Percentiles rank a stretch among this genome's conserved stretches.
phyloP scores from a whole-genome alignment of 1,140 invertebrate genomes.

The Laupala kohalensis region DNA sequence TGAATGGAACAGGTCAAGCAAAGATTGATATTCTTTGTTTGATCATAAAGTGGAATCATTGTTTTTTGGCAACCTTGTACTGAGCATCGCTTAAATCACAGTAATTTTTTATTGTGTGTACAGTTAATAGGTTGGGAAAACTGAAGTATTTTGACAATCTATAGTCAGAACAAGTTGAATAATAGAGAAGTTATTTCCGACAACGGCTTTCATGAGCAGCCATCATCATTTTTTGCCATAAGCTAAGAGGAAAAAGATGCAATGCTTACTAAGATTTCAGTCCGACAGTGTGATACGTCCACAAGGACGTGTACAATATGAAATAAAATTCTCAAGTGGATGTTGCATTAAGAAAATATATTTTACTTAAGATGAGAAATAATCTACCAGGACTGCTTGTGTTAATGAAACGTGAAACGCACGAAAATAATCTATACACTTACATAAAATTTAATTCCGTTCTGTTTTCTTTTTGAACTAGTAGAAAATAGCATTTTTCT shows the following conservation, averaged over 20 bases:
- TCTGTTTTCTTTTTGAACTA: too few species aligned
- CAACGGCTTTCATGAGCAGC: not conserved
- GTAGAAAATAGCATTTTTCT: too few species aligned
- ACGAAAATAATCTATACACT: too few species aligned
- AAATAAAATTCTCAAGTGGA: too few species aligned
- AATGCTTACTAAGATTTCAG: too few species aligned
- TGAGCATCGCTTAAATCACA: not conserved
- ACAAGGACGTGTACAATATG: too few species aligned
- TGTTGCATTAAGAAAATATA: too few species aligned
- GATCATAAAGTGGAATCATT: not conserved
- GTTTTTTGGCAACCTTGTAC: not conserved
- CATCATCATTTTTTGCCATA: not conserved
- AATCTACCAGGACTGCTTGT: too few species aligned
- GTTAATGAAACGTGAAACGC: too few species aligned
- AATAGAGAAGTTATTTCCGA: not conserved
- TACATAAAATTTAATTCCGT: too few species aligned
- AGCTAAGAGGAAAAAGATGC: not conserved
- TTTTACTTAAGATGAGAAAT: too few species aligned
- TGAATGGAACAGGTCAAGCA: not conserved
- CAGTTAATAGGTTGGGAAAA: not conserved
- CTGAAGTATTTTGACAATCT: not conserved
- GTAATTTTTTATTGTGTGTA: not conserved
- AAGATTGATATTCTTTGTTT: not conserved
- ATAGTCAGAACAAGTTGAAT: not conserved
- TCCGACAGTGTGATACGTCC: too few species aligned